These are phyloP conservation scores for Homalodisca vitripennis DNA, from an alignment of 1,140 invertebrate genomes.

Conservation along the genomic window DNA sequence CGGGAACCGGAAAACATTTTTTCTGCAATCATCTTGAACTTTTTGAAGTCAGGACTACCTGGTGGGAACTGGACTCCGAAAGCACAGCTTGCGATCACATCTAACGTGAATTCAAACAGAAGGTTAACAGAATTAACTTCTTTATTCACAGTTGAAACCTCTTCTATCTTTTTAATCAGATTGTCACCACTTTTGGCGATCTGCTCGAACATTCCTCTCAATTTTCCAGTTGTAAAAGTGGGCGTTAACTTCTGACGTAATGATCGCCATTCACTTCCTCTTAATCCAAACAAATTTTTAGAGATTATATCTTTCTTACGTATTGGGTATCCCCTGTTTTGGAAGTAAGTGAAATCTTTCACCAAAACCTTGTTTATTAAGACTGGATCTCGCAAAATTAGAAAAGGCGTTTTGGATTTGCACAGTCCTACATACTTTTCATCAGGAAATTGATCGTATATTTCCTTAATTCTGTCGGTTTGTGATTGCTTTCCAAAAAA, in stretches of 20 bases:
- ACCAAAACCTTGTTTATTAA: too few species aligned
- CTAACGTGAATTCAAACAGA: too few species aligned
- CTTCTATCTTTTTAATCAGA: too few species aligned
- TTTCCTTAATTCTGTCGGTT: neutral
- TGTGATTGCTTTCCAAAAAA: too few species aligned
- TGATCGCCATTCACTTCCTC: conserved; percentile 52
- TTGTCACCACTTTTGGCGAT: conserved; percentile 48
- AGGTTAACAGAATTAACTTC: conserved; percentile 50
- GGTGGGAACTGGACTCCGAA: conserved; percentile 43
- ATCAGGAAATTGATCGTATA: conserved; percentile 37
- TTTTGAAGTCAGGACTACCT: too few species aligned
- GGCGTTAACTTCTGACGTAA: conserved; percentile 54
- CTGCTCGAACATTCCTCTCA: conserved; percentile 52
- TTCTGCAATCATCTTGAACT: too few species aligned
- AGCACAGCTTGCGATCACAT: conserved; percentile 45
- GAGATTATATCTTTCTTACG: conserved; percentile 54
- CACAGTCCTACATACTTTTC: conserved; percentile 43
- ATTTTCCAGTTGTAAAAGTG: too few species aligned
- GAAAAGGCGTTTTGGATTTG: conserved; percentile 45
- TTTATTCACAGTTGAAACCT: too few species aligned
- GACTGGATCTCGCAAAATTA: conserved; percentile 56
- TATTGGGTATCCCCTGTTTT: conserved; percentile 49
- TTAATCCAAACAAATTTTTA: conserved; percentile 53
- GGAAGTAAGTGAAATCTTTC: conserved; percentile 58
- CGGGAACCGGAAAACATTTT: neutral